Evolutionary conservation across 2,113 vertebrate genomes (phyloP).

Genomic region (Pyrgilauda ruficollis): DNA sequence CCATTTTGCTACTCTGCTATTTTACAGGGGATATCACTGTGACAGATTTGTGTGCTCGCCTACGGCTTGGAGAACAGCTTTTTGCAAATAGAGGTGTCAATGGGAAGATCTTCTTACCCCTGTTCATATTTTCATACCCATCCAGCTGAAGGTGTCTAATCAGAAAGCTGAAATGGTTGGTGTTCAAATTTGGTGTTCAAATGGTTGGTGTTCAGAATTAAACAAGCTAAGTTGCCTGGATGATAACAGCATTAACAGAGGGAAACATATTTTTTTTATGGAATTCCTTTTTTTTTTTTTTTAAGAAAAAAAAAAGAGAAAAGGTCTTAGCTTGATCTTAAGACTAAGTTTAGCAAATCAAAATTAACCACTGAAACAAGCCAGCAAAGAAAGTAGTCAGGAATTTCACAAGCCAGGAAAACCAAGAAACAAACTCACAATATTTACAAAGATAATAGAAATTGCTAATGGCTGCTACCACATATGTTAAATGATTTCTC

Average conservation of each 20-base stretch:
- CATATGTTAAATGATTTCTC: background rate
- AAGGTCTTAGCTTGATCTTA: background rate
- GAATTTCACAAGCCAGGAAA: background rate
- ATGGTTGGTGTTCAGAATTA: background rate
- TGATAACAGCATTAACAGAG: background rate
- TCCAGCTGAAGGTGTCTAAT: background rate
- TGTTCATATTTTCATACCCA: background rate
- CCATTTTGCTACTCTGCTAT: background rate
- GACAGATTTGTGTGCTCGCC: background rate
- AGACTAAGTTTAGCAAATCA: background rate
- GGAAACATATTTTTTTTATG: background rate
- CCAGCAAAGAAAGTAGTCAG: background rate
- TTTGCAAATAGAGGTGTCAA: background rate
- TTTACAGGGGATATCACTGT: background rate
- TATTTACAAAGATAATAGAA: background rate
- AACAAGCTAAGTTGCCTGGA: background rate
- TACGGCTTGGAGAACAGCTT: background rate
- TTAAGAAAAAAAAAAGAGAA: background rate
- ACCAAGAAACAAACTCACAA: background rate
- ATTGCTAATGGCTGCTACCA: background rate
- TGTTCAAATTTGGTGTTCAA: background rate
- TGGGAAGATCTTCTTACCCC: background rate
- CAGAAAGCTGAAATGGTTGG: background rate
- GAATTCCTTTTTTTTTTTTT: background rate
- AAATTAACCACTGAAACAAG: background rate